phyloP scores from a whole-genome alignment of 1,140 invertebrate genomes.

The Lepidurus apus region DNA sequence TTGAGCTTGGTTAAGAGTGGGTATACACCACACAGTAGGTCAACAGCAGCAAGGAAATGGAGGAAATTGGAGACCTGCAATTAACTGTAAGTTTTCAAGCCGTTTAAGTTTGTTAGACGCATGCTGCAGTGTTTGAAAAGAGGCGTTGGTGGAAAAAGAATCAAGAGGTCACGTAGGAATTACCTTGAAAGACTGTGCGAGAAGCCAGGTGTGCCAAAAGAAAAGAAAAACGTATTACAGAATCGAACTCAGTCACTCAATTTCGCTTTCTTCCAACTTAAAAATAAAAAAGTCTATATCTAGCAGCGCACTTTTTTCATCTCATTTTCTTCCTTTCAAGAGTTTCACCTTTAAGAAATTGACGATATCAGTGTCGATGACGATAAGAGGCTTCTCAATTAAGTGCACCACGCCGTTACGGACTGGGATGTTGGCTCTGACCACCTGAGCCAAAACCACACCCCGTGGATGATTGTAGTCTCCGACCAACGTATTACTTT shows the following conservation, averaged over 20 bases:
- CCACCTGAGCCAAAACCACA: slow-evolving; percentile 76
- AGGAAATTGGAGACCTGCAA: not conserved
- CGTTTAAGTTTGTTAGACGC: not conserved
- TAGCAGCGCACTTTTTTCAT: no score
- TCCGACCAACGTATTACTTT: slow-evolving; percentile 75
- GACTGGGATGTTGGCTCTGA: slow-evolving; percentile 86
- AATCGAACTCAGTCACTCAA: not conserved
- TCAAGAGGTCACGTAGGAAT: slow-evolving; percentile 21
- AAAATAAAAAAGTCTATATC: not conserved
- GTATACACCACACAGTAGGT: slow-evolving; percentile 1
- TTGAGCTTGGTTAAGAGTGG: not conserved
- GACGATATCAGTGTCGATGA: slow-evolving; percentile 74
- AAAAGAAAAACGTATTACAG: not conserved
- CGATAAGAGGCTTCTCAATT: slow-evolving; percentile 81
- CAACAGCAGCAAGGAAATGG: not conserved
- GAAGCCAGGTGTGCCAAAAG: slow-evolving; percentile 8
- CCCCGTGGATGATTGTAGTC: slow-evolving; percentile 68
- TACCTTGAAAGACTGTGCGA: slow-evolving; percentile 21
- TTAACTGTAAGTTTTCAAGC: not conserved
- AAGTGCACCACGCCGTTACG: slow-evolving; percentile 87
- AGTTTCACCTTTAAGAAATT: slow-evolving; percentile 75
- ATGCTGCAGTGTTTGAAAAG: not conserved
- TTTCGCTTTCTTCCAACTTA: not conserved
- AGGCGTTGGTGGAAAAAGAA: not conserved
- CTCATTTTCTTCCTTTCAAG: no score